Conservation (phyloP, 37 sponge, comb jelly and placozoan species). For the Halisarca cf. caerulea region DNA sequence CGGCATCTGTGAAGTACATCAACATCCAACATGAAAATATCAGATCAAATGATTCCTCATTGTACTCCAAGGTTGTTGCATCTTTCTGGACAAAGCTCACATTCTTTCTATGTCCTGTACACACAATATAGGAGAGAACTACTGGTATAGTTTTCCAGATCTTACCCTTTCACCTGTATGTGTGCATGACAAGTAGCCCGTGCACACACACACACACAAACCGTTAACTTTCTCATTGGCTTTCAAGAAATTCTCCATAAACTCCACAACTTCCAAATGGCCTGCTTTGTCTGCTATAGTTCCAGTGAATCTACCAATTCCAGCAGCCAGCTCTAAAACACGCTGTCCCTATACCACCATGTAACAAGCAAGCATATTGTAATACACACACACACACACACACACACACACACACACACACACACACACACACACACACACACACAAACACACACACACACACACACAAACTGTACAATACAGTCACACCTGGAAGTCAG, state of each 20-base stretch:
- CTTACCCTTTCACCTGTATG: too few species aligned
- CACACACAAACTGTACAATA: too few species aligned
- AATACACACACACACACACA: too few species aligned
- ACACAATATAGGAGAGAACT: too few species aligned
- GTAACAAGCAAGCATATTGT: too few species aligned
- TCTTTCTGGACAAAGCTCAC: constrained; percentile 38
- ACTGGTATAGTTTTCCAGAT: too few species aligned
- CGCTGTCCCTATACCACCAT: constrained; percentile 29
- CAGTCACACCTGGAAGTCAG: too few species aligned
- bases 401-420: too few species aligned
- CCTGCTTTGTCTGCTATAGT: constrained; percentile 46
- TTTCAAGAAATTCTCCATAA: constrained; percentile 60
- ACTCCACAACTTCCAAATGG: constrained; percentile 48
- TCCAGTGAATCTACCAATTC: constrained; percentile 58
- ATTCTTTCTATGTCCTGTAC: constrained; percentile 29
- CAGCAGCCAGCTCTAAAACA: constrained; percentile 65
- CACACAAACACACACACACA: too few species aligned
- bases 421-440: too few species aligned
- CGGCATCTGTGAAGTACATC: constrained; percentile 65
- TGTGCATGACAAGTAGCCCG: too few species aligned
- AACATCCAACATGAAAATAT: constrained; percentile 72
- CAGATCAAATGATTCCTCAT: constrained; percentile 37
- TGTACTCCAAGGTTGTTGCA: constrained; percentile 43
- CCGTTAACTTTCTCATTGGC: constrained; percentile 54
- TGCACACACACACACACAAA: not conserved